Evolutionary conservation across 2,888 invertebrate species (phyloP), one percentile per base, ranked within the genome.

Genomic region (Plagodis pulveraria): DNA sequence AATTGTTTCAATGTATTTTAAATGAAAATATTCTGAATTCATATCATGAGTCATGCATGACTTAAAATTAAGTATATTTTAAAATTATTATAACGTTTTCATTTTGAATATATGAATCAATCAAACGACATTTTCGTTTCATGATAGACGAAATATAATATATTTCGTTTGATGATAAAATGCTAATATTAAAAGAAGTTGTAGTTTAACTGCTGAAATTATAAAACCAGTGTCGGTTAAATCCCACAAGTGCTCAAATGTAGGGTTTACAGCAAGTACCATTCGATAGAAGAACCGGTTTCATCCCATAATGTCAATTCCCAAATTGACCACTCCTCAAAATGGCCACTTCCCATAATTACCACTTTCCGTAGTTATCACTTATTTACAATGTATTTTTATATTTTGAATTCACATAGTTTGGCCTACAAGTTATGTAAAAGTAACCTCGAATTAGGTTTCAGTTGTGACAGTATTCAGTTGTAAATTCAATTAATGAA

Each of bases 181-280:
- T 51, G 50, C 61, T 45, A 51, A 51, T 62, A 51, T 57, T 54
- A 56, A 55, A 47, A 62, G 59, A 66, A 4, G 66, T 64, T 63
- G 74, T 76, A 76, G 72, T 77, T 53, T 67, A 72, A 77, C 77
- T 78, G 71, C 77, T 55, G 65, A 61, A 63, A 51, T 66, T 56
- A 38, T 45, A 6, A 57, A 52, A 74, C 78, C 77, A 78, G 78
- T 79, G 73, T 75, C 63, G 63, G 58, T 65, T 67, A 67, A 70
- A 72, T 75, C 72, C 67, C 67, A 70, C 65, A 62, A 46, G 75
- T 74, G 76, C 78, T 78, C 77, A 76, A 75, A 65, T 61, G 45
- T 54, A 63, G 58, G 48, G 55, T 62, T 62, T 22, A 22, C 55
- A 44, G 41, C 40, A 58, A 57, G 58, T 62, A 63, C 7, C 41